Evolutionary conservation across 2,113 vertebrate genomes (phyloP).

Genomic region (Protobothrops mucrosquamatus): DNA sequence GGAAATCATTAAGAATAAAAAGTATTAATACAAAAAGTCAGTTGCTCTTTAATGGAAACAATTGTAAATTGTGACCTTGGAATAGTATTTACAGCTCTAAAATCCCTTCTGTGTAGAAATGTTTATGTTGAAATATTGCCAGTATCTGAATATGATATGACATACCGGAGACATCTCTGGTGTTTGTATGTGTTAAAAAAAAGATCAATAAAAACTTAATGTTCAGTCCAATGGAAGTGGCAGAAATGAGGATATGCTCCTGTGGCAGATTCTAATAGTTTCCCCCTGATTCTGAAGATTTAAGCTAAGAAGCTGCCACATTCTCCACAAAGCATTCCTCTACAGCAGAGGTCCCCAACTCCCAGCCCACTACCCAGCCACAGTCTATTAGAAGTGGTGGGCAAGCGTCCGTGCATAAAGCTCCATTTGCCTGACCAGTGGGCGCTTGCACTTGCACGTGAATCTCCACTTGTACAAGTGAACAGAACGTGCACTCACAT

Average conservation of each 20-base stretch:
- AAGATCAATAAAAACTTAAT: neutral
- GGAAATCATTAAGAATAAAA: conserved; percentile 45
- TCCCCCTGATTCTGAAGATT: neutral
- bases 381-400: neutral
- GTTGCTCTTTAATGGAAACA: conserved; percentile 39
- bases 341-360: neutral
- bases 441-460: neutral
- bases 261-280: neutral
- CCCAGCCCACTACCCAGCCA: neutral
- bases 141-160: neutral
- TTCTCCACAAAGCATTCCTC: neutral
- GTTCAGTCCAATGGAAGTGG: neutral
- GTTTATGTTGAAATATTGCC: neutral
- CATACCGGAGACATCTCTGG: neutral
- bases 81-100: neutral
- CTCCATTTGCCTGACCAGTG: neutral
- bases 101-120: neutral
- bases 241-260: neutral
- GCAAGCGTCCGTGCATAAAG: neutral
- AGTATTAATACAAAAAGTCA: conserved; percentile 33
- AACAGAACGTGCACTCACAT: neutral
- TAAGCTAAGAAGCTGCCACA: neutral
- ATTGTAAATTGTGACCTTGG: conserved; percentile 25
- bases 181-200: neutral
- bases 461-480: too few species aligned